Conservation (phyloP, 2,113 vertebrate species). For the Lepus europaeus region DNA sequence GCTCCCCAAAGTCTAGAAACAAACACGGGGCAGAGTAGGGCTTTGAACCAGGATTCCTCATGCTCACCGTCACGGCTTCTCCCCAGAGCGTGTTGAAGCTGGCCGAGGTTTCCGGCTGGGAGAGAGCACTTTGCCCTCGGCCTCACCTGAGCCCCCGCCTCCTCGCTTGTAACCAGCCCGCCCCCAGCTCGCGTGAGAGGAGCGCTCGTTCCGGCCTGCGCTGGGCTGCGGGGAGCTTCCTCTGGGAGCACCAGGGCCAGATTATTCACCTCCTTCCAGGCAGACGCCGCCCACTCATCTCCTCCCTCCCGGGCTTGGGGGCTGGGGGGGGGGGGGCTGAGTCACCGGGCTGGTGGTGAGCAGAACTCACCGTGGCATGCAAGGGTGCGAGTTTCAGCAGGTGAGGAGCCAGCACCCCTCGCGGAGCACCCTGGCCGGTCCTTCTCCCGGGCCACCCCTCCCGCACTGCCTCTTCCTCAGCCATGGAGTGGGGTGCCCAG, state of each 20-base stretch:
- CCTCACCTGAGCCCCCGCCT: background rate
- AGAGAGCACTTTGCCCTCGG: rapidly evolving
- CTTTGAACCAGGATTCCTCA: background rate
- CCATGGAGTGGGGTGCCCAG: background rate
- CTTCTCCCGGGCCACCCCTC: background rate
- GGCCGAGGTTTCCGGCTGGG: background rate
- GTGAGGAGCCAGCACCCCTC: background rate
- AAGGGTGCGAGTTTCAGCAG: constrained; percentile 18
- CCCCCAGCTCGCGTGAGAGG: background rate
- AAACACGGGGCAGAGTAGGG: background rate
- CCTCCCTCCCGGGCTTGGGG: background rate
- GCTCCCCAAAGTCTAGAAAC: background rate
- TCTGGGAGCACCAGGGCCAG: background rate
- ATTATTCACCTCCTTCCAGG: constrained; percentile 63
- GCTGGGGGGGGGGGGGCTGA: constrained; percentile 29
- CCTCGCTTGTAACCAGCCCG: background rate
- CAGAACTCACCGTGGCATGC: background rate
- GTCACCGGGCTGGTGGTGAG: background rate
- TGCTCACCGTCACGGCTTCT: background rate
- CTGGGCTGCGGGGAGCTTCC: too few relatives aligned
- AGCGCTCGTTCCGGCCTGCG: too few relatives aligned
- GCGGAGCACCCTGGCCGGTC: background rate
- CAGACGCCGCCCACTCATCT: constrained; percentile 2
- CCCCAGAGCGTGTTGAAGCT: rapidly evolving
- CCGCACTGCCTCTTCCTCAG: background rate